These are phyloP conservation scores for Cyclina sinensis DNA, from an alignment of 1,140 invertebrate species.

Conservation along the genomic window DNA sequence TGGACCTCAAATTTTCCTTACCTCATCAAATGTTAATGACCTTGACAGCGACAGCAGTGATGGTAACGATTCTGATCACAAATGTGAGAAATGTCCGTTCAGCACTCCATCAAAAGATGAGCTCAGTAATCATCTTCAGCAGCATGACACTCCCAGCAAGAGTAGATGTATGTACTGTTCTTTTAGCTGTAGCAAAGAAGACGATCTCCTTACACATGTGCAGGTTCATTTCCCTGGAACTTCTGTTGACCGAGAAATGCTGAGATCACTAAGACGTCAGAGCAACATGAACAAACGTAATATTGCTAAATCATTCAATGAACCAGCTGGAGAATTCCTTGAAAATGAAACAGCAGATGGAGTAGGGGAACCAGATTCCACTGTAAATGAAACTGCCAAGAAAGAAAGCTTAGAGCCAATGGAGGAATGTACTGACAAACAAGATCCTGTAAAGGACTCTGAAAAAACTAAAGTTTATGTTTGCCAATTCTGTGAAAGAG, in stretches of 20 bases:
- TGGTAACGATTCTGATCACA: conserved; percentile 71
- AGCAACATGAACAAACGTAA: conserved; percentile 60
- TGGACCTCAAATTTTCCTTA: conserved; percentile 74
- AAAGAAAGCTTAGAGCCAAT: conserved; percentile 9
- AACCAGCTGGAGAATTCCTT: neutral
- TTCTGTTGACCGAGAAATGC: conserved; percentile 70
- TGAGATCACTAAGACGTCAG: conserved; percentile 63
- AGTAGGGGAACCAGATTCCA: conserved; percentile 72
- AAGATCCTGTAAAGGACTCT: neutral
- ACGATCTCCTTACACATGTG: conserved; percentile 76
- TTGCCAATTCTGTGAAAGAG: conserved; percentile 84
- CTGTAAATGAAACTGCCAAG: conserved; percentile 52
- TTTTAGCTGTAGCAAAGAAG: conserved; percentile 75
- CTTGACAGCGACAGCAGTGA: conserved; percentile 70
- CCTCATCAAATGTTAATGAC: conserved; percentile 61
- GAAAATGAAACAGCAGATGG: conserved; percentile 16
- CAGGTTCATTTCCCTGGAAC: conserved; percentile 81
- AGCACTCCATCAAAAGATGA: conserved; percentile 74
- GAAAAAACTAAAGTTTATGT: conserved; percentile 79
- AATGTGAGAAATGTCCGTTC: conserved; percentile 82
- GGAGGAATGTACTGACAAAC: conserved; percentile 23
- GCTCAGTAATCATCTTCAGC: conserved; percentile 74
- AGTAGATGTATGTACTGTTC: conserved; percentile 82
- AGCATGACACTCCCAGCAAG: conserved; percentile 73
- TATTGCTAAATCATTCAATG: conserved; percentile 25